Evolutionary conservation across 1,140 invertebrate genomes (phyloP).

Genomic region (Trichonephila clavata): DNA sequence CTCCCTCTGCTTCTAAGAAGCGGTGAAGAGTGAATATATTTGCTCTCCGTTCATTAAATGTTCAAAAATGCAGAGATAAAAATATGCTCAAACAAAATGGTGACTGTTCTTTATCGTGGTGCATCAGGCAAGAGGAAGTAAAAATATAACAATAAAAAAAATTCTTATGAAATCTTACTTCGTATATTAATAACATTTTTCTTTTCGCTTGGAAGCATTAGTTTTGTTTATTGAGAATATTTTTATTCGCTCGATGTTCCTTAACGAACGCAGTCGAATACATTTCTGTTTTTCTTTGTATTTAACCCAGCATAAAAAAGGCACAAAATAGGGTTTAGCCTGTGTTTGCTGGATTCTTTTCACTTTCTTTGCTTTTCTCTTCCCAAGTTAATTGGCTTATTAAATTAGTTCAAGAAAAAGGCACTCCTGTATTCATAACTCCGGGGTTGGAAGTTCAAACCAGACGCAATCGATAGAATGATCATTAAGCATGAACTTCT

Average conservation of each 20-base stretch:
- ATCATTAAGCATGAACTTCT: background rate
- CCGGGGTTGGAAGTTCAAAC: background rate
- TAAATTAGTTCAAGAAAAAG: slow-evolving; percentile 36
- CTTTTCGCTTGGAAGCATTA: background rate
- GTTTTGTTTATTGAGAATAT: slow-evolving; percentile 52
- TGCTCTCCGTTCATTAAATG: slow-evolving; percentile 51
- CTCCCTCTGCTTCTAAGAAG: background rate
- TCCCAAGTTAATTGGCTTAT: slow-evolving; percentile 32
- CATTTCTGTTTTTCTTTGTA: slow-evolving; percentile 11
- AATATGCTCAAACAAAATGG: slow-evolving; percentile 10
- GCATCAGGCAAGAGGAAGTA: background rate
- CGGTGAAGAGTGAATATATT: slow-evolving; percentile 26
- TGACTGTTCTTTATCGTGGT: background rate
- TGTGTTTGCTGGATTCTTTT: background rate
- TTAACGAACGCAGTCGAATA: slow-evolving; percentile 40
- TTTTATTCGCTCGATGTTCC: background rate
- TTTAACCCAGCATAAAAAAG: slow-evolving; percentile 9
- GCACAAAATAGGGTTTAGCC: background rate
- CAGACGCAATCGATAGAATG: background rate
- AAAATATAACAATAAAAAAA: background rate
- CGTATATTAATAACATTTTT: slow-evolving; percentile 34
- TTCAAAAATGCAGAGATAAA: slow-evolving; percentile 48
- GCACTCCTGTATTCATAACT: background rate
- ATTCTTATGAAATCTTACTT: background rate
- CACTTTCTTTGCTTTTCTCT: background rate